These are phyloP conservation scores for Drosophila pseudoananassae DNA, from an alignment of 1,140 invertebrate genomes.

Conservation along the genomic window DNA sequence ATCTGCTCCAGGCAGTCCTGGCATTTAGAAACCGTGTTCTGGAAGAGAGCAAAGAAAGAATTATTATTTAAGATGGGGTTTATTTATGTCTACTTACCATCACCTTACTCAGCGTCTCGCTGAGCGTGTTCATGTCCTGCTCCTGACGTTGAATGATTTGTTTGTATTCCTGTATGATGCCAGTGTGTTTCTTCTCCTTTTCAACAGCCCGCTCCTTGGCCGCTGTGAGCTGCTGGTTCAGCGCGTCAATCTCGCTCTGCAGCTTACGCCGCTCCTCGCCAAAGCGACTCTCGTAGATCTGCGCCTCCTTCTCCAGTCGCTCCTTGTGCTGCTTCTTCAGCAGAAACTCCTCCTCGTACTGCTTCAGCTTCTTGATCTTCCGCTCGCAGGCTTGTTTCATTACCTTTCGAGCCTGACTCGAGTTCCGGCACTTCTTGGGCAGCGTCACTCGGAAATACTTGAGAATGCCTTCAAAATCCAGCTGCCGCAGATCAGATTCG, in stretches of 20 bases:
- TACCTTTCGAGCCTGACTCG: conserved; percentile 94
- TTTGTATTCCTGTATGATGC: conserved; percentile 96
- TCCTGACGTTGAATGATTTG: conserved; percentile 95
- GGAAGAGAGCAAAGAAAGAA: background rate
- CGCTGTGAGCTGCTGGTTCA: conserved; percentile 92
- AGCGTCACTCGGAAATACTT: conserved; percentile 97
- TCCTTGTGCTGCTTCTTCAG: conserved; percentile 92
- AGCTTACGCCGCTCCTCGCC: conserved; percentile 93
- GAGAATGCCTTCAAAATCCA: conserved; percentile 98
- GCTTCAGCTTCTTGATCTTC: conserved; percentile 97
- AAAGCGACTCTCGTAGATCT: conserved; percentile 85
- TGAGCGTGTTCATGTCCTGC: conserved; percentile 90
- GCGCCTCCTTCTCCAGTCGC: conserved; percentile 88
- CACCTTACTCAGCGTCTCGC: conserved; percentile 86
- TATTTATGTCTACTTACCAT: conserved; percentile 84
- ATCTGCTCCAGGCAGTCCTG: conserved; percentile 85
- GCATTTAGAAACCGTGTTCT: conserved; percentile 86
- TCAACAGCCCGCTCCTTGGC: conserved; percentile 90
- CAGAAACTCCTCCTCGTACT: conserved; percentile 97
- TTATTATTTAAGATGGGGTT: background rate
- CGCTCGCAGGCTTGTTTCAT: conserved; percentile 95
- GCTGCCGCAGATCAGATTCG: conserved; percentile 95
- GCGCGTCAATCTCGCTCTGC: conserved; percentile 90
- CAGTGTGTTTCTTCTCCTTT: conserved; percentile 89
- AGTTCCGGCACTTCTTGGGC: conserved; percentile 97